phyloP scores from a whole-genome alignment of 2,113 vertebrate species.

The Phylloscopus trochilus region DNA sequence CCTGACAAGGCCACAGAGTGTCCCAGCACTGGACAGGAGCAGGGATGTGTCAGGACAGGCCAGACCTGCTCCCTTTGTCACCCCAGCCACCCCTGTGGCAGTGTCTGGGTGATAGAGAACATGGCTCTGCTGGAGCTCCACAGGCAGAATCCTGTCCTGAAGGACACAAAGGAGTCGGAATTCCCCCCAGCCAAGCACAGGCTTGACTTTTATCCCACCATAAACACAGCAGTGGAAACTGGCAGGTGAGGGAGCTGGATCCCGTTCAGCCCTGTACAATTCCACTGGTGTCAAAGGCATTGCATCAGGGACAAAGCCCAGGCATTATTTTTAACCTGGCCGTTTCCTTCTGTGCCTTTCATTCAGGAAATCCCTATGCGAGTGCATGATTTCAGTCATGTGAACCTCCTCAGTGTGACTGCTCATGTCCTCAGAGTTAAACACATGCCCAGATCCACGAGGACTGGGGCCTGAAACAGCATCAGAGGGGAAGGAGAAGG shows the following conservation, averaged over 20 bases:
- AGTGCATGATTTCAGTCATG: slow-evolving; percentile 40
- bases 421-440: not conserved
- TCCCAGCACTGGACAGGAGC: not conserved
- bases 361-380: slow-evolving; percentile 35
- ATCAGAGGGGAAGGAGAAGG: not conserved
- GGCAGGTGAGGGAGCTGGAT: slow-evolving; percentile 31
- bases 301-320: slow-evolving; percentile 1
- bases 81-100: not conserved
- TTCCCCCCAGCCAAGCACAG: not conserved
- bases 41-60: not conserved
- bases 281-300: slow-evolving; percentile 43
- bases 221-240: not conserved
- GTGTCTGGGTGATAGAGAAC: rapidly evolving
- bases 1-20: not conserved
- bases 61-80: not conserved
- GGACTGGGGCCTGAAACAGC: not conserved
- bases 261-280: slow-evolving; percentile 41
- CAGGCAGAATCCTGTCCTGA: not conserved
- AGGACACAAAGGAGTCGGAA: not conserved
- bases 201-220: not conserved
- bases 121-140: not conserved
- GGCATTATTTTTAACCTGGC: slow-evolving; percentile 49
- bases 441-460: not conserved
- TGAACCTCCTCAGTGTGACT: slow-evolving; percentile 13
- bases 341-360: slow-evolving; percentile 5